Evolutionary conservation across 2,888 invertebrate genomes (phyloP), one percentile per base, ranked within the genome.

Genomic region (Lasiommata megera): DNA sequence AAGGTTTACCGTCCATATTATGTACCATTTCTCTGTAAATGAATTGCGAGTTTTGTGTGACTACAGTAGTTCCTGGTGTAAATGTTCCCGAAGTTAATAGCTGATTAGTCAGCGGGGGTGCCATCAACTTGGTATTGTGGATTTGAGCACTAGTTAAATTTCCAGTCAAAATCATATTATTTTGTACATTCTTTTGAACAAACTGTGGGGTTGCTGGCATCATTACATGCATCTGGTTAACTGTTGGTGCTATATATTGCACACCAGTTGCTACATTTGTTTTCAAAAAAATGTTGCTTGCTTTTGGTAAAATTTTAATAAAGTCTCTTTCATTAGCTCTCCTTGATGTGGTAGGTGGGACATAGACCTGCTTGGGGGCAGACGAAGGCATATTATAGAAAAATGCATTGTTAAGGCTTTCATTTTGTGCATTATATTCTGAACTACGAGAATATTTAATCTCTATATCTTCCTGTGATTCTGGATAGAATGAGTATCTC

Each of bases 11-110:
- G 67, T 88, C 85, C 58, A 87, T 71, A 61, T 82, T 89, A 56
- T 88, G 88, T 5, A 90, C 84, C 85, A 88, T 88, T 72, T 91
- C 91, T 66, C 88, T 79, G 67, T 90, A 91, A 62, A 90, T 83
- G 56, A 90, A 86, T 67, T 91, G 91, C 14, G 90, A 88, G 62
- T 88, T 89, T 64, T 89, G 88, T 36, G 86, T 86, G 36, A 90
- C 86, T 28, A 88, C 88, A 40, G 90, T 88, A 7, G 88, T 84
- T 16, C 83, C 79, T 8, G 86, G 85, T 23, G 85, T 83, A 44
- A 84, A 83, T 1, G 80, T 68, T 53, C 77, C 74, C 17, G 83
- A 66, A 38, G 79, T 67, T 58, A 87, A 70, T 60, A 86, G 81
- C 53, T 84, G 86, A 63, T 78, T 81, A 46, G 73, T 68, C 60